These are phyloP conservation scores for Leptopilina drosophilae DNA, from an alignment of 2,888 invertebrate species.

Conservation along the genomic window DNA sequence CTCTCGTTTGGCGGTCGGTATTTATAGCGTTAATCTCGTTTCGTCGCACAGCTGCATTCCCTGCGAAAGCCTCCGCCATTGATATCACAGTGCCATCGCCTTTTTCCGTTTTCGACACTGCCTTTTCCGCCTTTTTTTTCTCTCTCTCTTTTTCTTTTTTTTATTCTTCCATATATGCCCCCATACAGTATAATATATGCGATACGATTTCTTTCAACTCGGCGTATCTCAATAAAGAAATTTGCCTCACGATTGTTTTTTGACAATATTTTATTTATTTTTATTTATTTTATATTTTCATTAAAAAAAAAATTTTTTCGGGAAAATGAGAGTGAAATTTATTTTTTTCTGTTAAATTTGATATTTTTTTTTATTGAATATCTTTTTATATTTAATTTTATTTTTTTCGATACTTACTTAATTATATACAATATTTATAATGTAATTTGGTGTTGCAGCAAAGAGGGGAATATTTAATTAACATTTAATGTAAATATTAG, in stretches of 20 bases:
- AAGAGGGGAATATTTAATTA: too few species aligned
- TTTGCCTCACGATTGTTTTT: neutral
- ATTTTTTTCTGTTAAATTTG: too few species aligned
- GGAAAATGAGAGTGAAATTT: too few species aligned
- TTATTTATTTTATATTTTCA: neutral
- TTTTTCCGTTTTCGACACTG: constrained; percentile 27
- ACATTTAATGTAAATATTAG: too few species aligned
- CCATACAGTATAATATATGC: neutral
- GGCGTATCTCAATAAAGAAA: constrained; percentile 3
- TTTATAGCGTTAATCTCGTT: constrained; percentile 76
- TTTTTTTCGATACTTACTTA: too few species aligned
- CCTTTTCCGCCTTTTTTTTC: constrained; percentile 11
- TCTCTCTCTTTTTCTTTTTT: neutral
- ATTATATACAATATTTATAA: too few species aligned
- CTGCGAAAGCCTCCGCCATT: constrained; percentile 67
- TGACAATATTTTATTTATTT: neutral
- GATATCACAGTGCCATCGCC: constrained; percentile 65
- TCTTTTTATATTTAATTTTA: too few species aligned
- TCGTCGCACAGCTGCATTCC: constrained; percentile 72
- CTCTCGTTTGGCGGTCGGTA: constrained; percentile 60
- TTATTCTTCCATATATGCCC: neutral
- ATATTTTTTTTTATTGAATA: too few species aligned
- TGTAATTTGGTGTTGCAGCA: too few species aligned
- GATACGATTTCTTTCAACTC: neutral
- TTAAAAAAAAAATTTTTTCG: neutral